A percentile compares a stretch with the other conserved stretches of the same genome.
Conservation (phyloP, 2,888 invertebrate genomes). For the Sisyra nigra region DNA sequence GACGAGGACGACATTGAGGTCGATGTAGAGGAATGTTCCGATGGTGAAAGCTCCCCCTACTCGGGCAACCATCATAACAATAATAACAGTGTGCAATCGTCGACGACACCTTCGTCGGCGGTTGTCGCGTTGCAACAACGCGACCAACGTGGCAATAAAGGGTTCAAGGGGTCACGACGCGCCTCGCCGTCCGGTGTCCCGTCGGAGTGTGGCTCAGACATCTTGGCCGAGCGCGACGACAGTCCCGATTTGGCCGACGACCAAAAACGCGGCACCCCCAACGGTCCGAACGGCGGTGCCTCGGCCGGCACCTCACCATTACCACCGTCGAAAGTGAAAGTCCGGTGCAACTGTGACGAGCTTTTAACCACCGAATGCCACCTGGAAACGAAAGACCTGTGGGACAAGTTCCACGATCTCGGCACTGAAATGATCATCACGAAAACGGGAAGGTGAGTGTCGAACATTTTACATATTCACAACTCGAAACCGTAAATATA, state of each 20-base stretch:
- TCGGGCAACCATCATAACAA: slow-evolving; percentile 13
- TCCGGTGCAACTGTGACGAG: slow-evolving; percentile 47
- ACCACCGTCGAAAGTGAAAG: slow-evolving; percentile 21
- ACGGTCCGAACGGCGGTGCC: slow-evolving; percentile 20
- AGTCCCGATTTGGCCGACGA: slow-evolving; percentile 16
- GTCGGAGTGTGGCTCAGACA: slow-evolving; percentile 7
- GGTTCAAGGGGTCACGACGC: background rate
- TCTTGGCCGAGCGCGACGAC: slow-evolving; percentile 3
- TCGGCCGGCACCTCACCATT: slow-evolving; percentile 11
- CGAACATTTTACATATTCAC: no score
- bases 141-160: background rate
- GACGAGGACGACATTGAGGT: slow-evolving; percentile 36
- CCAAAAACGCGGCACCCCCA: slow-evolving; percentile 22
- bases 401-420: slow-evolving; percentile 64
- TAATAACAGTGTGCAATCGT: slow-evolving; percentile 14
- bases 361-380: slow-evolving; percentile 48
- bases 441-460: slow-evolving; percentile 57
- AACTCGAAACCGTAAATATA: no score
- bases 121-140: background rate
- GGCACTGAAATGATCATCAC: slow-evolving; percentile 80
- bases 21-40: slow-evolving; percentile 42
- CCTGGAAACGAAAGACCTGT: slow-evolving; percentile 64
- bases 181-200: slow-evolving; percentile 1
- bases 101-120: slow-evolving; percentile 3
- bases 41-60: slow-evolving; percentile 30